Evolutionary conservation across 2,113 vertebrate genomes (phyloP).

Genomic region (Bufo bufo): DNA sequence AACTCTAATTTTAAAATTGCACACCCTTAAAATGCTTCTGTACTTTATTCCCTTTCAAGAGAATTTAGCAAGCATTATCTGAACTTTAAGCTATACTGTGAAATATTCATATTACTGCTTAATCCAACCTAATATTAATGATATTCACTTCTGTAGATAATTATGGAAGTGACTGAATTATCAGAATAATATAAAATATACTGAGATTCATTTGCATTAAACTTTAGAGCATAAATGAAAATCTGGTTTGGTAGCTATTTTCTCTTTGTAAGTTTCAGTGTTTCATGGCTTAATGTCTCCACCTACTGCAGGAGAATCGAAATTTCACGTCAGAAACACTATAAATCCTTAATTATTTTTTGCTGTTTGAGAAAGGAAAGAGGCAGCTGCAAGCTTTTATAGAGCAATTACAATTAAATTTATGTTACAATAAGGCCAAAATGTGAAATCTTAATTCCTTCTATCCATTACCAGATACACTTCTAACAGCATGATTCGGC

Average conservation of each 20-base stretch:
- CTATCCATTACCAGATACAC: not conserved
- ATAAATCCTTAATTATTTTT: not conserved
- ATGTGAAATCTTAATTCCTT: slow-evolving; percentile 22
- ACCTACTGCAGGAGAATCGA: slow-evolving; percentile 15
- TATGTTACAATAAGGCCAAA: slow-evolving; percentile 15
- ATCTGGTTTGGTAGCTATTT: not conserved
- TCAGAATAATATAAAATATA: slow-evolving; percentile 34
- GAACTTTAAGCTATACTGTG: slow-evolving; percentile 19
- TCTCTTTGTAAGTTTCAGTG: not conserved
- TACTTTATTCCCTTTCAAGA: not conserved
- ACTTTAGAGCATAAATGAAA: slow-evolving; percentile 17
- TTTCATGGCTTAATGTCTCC: slow-evolving; percentile 28
- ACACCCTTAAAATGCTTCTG: not conserved
- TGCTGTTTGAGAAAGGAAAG: not conserved
- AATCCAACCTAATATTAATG: slow-evolving; percentile 45
- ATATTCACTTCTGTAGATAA: slow-evolving; percentile 43
- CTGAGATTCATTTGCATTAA: slow-evolving; percentile 28
- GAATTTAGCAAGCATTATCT: slow-evolving; percentile 10
- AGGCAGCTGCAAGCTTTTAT: slow-evolving; percentile 16
- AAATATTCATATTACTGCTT: slow-evolving; percentile 40
- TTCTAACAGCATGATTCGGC: not conserved
- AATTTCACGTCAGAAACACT: not conserved
- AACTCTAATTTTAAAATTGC: not conserved
- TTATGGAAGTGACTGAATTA: slow-evolving; percentile 36
- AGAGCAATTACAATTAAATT: slow-evolving; percentile 14